Percentiles rank a stretch among this genome's conserved stretches.
These are phyloP conservation scores for Typhlichthys subterraneus DNA, from an alignment of 2,797 vertebrate genomes.

Conservation along the genomic window DNA sequence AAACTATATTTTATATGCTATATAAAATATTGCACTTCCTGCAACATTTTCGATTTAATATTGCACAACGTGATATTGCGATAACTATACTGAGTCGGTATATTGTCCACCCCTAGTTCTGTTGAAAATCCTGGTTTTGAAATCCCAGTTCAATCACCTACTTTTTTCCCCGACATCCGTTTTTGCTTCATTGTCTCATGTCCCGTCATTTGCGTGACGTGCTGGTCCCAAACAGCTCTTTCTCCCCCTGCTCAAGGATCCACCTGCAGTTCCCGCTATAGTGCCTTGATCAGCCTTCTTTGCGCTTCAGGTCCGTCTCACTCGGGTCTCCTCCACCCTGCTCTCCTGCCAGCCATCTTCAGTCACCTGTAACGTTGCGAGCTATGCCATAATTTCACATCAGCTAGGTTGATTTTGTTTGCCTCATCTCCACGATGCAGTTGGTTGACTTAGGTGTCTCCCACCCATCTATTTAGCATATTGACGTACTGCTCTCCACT, in stretches of 20 bases:
- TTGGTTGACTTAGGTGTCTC: constrained; percentile 73
- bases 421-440: constrained; percentile 65
- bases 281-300: constrained; percentile 22
- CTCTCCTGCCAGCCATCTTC: constrained; percentile 50
- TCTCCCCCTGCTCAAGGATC: constrained; percentile 47
- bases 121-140: too few species aligned
- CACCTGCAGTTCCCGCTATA: constrained; percentile 41
- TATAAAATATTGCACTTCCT: too few species aligned
- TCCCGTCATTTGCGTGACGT: constrained; percentile 62
- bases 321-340: constrained; percentile 15
- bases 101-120: too few species aligned
- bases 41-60: too few species aligned
- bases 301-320: constrained; percentile 20
- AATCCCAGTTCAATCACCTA: too few species aligned
- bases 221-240: constrained; percentile 46
- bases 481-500: constrained; percentile 83
- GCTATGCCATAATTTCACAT: constrained; percentile 65
- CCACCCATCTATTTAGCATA: constrained; percentile 52
- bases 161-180: constrained; percentile 61
- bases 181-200: constrained; percentile 70
- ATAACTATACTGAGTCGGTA: too few species aligned
- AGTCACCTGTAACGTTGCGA: constrained; percentile 69
- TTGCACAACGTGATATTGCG: too few species aligned
- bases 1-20: too few species aligned
- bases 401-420: constrained; percentile 63